Evolutionary conservation across 2,888 invertebrate species (phyloP), one percentile per base, ranked within the genome.

Genomic region (Heliconius ethilla): DNA sequence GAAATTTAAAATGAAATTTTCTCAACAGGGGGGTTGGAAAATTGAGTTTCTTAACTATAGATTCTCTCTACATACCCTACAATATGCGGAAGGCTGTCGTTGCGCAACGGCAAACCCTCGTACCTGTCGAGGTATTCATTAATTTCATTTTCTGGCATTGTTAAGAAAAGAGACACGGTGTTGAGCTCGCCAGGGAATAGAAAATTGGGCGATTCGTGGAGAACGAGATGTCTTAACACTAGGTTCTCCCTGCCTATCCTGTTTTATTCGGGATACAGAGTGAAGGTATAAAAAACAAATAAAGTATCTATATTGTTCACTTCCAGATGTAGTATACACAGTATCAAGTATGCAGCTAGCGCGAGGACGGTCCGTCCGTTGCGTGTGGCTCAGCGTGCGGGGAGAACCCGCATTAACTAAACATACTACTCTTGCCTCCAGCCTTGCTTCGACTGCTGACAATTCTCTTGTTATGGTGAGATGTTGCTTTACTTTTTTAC

Each of bases 331-430:
- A 3, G 83, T 95, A 27, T 95, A 95, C 88, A 95, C 95, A 11
- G 95, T 95, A 59, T 95, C 95, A 9, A 92, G 90, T 70, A 95
- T 95, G 90, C 91, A 89, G 80, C 86, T 94, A 69, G 90, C 89
- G 4, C 92, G 91, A 79, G 95, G 95, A 3, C 89, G 91, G n/a
- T 87, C 91, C 70, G 94, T 96, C 40, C 95, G 95, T 78, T 96
- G 96, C 87, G 95, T 96, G 84, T 96, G 96, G 93, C 94, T 96
- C 75, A 95, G 96, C 37, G 93, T 94, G 67, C 88, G 70, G 63
- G 78, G 65, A 45, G 78, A 62, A 76, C 78, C 59, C 51, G 76
- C 59, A 69, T 59, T 69, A 70, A 88, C 88, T 73, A 82, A 89
- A 0, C 91, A 92, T 83, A 87, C 91, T 77, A 91, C 94, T 18